Conservation (phyloP, 2,113 vertebrate species). For the Grallaria varia region DNA sequence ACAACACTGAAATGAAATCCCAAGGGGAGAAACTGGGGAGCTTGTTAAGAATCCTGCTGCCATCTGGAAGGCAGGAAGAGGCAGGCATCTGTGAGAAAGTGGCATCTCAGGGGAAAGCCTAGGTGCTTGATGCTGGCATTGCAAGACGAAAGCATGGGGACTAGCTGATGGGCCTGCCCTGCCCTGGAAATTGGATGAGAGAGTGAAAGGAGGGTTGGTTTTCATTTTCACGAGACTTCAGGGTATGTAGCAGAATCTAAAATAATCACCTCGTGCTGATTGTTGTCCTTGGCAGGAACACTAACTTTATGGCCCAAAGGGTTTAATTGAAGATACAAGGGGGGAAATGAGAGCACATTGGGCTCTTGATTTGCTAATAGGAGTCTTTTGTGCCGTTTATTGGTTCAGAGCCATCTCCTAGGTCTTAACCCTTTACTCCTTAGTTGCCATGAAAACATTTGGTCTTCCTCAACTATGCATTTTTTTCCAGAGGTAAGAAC, state of each 20-base stretch:
- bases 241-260: constrained; percentile 10
- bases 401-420: constrained; percentile 48
- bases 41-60: constrained; percentile 40
- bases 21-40: constrained; percentile 3
- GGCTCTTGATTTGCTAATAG: constrained; percentile 50
- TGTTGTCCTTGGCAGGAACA: constrained; percentile 33
- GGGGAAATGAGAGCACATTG: constrained; percentile 25
- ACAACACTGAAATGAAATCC: constrained; percentile 35
- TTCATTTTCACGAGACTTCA: neutral
- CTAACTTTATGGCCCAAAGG: constrained; percentile 47
- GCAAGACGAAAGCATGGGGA: neutral
- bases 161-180: neutral
- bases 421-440: constrained; percentile 54
- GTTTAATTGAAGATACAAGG: constrained; percentile 7
- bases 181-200: neutral
- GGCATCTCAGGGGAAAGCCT: neutral
- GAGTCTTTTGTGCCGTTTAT: constrained; percentile 29
- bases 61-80: constrained; percentile 54
- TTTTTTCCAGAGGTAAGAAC: neutral
- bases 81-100: neutral
- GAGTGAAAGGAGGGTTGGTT: neutral
- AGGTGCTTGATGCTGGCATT: neutral
- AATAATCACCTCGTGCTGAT: constrained; percentile 20
- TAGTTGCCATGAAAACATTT: constrained; percentile 50
- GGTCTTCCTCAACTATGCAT: constrained; percentile 31